Evolutionary conservation across 2,797 vertebrate genomes (phyloP).

Genomic region (Enteromius mattozi): DNA sequence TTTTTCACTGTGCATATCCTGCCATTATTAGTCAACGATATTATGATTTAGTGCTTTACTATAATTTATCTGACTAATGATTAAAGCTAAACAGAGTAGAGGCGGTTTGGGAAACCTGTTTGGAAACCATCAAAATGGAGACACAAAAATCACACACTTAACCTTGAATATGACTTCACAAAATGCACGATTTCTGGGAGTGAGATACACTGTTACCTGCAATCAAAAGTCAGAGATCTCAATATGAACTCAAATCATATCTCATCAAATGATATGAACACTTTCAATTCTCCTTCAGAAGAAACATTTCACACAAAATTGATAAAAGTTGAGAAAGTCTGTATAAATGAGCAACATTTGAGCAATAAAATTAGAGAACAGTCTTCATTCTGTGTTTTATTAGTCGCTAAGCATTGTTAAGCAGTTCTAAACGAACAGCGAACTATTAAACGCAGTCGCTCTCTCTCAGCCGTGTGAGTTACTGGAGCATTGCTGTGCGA

Average conservation of each 20-base stretch:
- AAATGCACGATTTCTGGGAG: background rate
- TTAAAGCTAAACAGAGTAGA: background rate
- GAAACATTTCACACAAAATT: background rate
- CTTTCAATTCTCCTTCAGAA: background rate
- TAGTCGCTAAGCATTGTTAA: background rate
- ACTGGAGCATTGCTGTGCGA: conserved; percentile 67
- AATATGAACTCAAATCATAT: background rate
- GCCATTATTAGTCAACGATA: background rate
- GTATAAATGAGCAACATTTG: background rate
- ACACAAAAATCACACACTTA: background rate
- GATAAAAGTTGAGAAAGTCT: background rate
- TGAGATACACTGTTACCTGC: background rate
- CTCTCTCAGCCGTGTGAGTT: background rate
- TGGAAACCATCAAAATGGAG: background rate
- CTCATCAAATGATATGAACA: background rate
- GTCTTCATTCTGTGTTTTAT: background rate
- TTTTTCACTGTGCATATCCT: background rate
- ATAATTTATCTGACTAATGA: background rate
- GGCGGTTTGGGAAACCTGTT: background rate
- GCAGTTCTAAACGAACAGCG: background rate
- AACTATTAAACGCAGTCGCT: background rate
- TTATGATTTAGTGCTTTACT: background rate
- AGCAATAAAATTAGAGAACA: background rate
- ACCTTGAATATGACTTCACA: background rate
- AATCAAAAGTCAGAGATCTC: background rate